Evolutionary conservation across 2,888 invertebrate species (phyloP).

Genomic region (Petrophora chlorosata): DNA sequence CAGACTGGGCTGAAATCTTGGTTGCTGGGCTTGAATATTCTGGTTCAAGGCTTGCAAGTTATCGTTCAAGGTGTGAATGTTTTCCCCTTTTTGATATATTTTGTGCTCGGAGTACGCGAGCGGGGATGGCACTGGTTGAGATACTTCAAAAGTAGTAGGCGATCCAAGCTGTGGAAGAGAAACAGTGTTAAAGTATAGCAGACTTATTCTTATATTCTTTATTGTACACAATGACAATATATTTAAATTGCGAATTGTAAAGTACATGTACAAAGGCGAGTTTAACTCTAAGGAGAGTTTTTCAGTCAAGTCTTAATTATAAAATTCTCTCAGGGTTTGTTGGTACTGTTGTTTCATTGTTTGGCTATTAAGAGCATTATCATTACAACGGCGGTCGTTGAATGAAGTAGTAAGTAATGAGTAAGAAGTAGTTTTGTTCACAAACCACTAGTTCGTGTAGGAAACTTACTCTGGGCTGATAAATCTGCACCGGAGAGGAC

Average conservation of each 20-base stretch:
- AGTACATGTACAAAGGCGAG: too few relatives aligned
- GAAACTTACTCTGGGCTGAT: slow-evolving; percentile 66
- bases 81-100: slow-evolving; percentile 31
- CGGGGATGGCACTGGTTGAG: slow-evolving; percentile 63
- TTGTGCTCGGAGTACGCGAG: slow-evolving; percentile 66
- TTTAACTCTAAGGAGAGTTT: too few relatives aligned
- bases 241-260: too few relatives aligned
- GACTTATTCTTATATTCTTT: neutral
- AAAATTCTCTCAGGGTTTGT: too few relatives aligned
- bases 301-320: too few relatives aligned
- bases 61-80: slow-evolving; percentile 12
- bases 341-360: too few relatives aligned
- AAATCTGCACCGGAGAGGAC: slow-evolving; percentile 63
- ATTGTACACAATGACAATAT: too few relatives aligned
- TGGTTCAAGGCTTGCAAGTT: slow-evolving; percentile 9
- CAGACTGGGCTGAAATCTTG: too few relatives aligned
- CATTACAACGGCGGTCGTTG: too few relatives aligned
- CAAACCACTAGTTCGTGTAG: too few relatives aligned
- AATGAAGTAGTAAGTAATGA: neutral
- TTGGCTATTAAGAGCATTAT: too few relatives aligned
- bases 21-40: slow-evolving; percentile 4
- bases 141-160: slow-evolving; percentile 65
- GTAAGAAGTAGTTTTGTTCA: neutral
- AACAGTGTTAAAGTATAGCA: slow-evolving; percentile 26
- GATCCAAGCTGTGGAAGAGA: slow-evolving; percentile 51